phyloP scores from a whole-genome alignment of 2,888 invertebrate genomes.

The Hypomecis punctinalis region DNA sequence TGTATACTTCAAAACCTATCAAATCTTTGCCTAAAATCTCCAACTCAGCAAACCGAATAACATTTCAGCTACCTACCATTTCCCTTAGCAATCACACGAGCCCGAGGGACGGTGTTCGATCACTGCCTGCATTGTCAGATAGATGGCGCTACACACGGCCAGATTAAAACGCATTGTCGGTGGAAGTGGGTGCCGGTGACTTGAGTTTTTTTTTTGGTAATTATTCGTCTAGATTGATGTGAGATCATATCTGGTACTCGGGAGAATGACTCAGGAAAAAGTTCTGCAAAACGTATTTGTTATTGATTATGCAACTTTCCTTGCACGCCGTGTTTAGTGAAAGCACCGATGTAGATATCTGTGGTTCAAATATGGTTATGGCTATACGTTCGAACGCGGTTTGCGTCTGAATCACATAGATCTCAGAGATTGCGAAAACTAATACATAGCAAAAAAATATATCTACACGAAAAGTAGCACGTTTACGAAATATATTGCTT shows the following conservation, averaged over 20 bases:
- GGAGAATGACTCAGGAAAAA: neutral
- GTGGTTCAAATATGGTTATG: too few species aligned
- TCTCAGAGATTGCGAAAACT: too few species aligned
- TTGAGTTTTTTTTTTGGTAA: constrained; percentile 46
- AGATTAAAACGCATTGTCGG: constrained; percentile 67
- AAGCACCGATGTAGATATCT: too few species aligned
- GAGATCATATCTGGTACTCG: constrained; percentile 11
- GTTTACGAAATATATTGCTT: too few species aligned
- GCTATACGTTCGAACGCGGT: too few species aligned
- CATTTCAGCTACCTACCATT: constrained; percentile 34
- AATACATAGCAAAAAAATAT: too few species aligned
- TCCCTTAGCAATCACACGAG: constrained; percentile 38
- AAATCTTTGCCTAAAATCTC: constrained; percentile 20
- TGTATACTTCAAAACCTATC: neutral
- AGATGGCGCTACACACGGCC: constrained; percentile 47
- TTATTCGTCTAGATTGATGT: constrained; percentile 17
- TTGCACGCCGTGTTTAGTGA: too few species aligned
- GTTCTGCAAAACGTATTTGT: neutral
- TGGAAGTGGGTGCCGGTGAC: constrained; percentile 59
- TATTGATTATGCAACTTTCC: too few species aligned
- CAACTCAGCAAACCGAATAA: constrained; percentile 28
- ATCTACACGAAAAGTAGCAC: too few species aligned
- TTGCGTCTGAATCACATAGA: too few species aligned
- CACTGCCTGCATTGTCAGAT: constrained; percentile 56
- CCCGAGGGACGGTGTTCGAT: constrained; percentile 68